These are phyloP conservation scores for Schizaphis graminum DNA, from an alignment of 2,888 invertebrate species.

Conservation along the genomic window DNA sequence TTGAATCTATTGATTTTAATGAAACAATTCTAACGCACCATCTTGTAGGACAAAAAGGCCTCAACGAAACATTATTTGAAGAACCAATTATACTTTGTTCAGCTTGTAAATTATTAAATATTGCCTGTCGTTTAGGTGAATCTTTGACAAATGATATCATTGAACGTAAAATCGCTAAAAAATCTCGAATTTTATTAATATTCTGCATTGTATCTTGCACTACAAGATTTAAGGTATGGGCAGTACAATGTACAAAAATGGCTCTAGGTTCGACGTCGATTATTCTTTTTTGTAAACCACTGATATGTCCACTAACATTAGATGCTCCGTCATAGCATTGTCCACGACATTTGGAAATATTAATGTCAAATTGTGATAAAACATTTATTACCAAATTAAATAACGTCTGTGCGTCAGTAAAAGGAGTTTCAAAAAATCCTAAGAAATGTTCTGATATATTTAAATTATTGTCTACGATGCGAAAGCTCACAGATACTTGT, in stretches of 20 bases:
- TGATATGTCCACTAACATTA: constrained; percentile 66
- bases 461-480: background rate
- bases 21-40: constrained; percentile 19
- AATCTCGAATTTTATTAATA: constrained; percentile 16
- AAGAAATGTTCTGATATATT: constrained; percentile 11
- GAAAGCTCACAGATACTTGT: background rate
- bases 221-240: constrained; percentile 67
- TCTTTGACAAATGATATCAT: constrained; percentile 41
- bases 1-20: constrained; percentile 32
- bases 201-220: constrained; percentile 39
- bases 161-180: constrained; percentile 30
- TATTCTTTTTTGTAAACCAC: constrained; percentile 67
- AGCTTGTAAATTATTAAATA: constrained; percentile 20
- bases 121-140: constrained; percentile 7
- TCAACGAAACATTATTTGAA: background rate
- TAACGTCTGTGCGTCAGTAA: constrained; percentile 66
- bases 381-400: constrained; percentile 66
- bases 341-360: constrained; percentile 67
- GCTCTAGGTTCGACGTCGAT: constrained; percentile 67
- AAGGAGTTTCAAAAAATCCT: constrained; percentile 17
- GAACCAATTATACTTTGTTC: constrained; percentile 21
- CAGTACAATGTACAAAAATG: constrained; percentile 66
- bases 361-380: constrained; percentile 67
- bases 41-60: constrained; percentile 33
- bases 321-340: constrained; percentile 68